Base-by-base conservation (phyloP, 2,888 invertebrate genomes). In the Nasonia oneida region DNA sequence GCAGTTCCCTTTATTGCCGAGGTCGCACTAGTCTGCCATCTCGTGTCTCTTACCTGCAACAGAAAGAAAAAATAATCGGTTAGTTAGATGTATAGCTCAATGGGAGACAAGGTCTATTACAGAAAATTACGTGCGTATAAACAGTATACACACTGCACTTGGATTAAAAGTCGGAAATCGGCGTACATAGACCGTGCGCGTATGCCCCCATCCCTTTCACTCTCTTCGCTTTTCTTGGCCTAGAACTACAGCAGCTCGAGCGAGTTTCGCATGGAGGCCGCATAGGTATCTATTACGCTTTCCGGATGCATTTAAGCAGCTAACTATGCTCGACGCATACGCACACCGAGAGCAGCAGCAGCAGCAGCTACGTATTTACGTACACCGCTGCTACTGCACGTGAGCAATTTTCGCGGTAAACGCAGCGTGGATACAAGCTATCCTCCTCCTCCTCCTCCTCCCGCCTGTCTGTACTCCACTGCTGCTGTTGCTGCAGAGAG, bases 271-370 rank as follows among this genome's bases (percentile, higher is more conserved):
- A 71, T 50, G 70, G 64, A 50, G 77, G 76, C 61, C 78, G 75
- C 67, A 74, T 79, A 79, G 79, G 82, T 87, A 88, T 88, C 88
- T 87, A 89, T 89, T 89, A 88, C 88, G 83, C 87, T 89, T 89
- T 88, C 89, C 88, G 87, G 89, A 87, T 88, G 88, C 89, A 87
- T 88, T 89, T 89, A 87, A 88, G 87, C 88, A 85, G 88, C 87
- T 87, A 87, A 88, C 88, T 83, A 81, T 81, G 77, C 76, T 39
- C 80, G 83, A 70, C 86, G 80, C 78, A 70, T 75, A 73, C 71
- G 53, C 77, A 57, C 37, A 53, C 57, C 39, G 67, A 23, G 23
- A 23, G 23, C 23, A 23, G 23, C 23, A 33, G 15, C 39, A 50
- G 76, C 33, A 33, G 23, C 39, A 50, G 71, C 33, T 47, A 37